These are phyloP conservation scores for Rhadina sibilatrix DNA, from an alignment of 2,113 vertebrate species.

Conservation along the genomic window DNA sequence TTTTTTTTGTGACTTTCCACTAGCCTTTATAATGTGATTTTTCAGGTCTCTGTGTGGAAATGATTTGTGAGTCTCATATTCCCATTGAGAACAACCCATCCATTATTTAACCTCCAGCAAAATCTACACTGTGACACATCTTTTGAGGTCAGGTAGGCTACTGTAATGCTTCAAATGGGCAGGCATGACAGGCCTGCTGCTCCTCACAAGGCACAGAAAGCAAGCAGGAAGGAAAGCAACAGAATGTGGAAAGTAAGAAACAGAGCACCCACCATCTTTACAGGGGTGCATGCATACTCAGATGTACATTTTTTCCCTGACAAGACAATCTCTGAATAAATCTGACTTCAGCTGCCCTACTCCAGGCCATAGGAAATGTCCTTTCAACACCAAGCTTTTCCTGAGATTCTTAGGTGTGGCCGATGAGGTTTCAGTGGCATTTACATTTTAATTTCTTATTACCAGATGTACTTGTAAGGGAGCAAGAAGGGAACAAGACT, in stretches of 20 bases:
- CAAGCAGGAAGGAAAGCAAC: background rate
- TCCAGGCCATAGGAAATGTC: background rate
- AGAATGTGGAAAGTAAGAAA: background rate
- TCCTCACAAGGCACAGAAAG: background rate
- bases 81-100: conserved; percentile 1
- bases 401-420: background rate
- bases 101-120: conserved; percentile 15
- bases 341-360: background rate
- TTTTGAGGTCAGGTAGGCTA: conserved; percentile 13
- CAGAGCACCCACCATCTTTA: background rate
- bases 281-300: background rate
- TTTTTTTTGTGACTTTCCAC: background rate
- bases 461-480: background rate
- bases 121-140: background rate
- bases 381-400: background rate
- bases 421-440: background rate
- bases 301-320: background rate
- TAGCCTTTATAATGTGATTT: background rate
- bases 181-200: background rate
- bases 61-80: conserved; percentile 3
- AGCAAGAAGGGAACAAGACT: background rate
- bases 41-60: background rate
- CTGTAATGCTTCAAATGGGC: background rate
- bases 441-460: background rate
- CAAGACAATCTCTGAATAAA: background rate